A percentile compares a stretch with the other conserved stretches of the same genome.
Conservation (phyloP, 2,797 vertebrate genomes). For the Falco naumanni region DNA sequence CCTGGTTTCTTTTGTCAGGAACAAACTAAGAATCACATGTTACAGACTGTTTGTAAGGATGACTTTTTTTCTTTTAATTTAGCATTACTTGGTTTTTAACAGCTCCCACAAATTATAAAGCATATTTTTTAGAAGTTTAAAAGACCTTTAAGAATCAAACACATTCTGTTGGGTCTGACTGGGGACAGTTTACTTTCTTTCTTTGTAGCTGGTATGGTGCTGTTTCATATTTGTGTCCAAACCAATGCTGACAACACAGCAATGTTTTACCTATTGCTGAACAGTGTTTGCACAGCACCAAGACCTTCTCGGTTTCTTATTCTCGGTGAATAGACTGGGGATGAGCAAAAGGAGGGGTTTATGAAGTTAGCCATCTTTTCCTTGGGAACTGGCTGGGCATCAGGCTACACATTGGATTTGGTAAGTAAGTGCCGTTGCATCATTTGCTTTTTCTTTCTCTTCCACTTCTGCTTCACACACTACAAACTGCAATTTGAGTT, state of each 20-base stretch:
- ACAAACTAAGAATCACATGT: neutral
- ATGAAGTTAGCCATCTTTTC: neutral
- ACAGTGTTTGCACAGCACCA: neutral
- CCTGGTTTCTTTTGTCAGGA: neutral
- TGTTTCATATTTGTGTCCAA: neutral
- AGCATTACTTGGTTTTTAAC: neutral
- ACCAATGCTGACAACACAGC: rapidly evolving
- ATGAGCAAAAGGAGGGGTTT: neutral
- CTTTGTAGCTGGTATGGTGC: neutral
- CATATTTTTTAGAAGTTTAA: neutral
- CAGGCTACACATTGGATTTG: rapidly evolving
- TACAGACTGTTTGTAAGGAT: neutral
- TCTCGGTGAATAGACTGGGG: neutral
- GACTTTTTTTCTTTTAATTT: neutral
- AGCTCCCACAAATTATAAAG: neutral
- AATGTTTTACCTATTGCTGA: neutral
- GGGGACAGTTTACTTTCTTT: neutral
- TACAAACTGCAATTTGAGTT: neutral
- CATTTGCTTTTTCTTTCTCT: no score
- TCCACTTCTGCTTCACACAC: neutral
- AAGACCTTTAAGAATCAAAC: neutral
- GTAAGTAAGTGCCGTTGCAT: no score
- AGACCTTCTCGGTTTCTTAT: neutral
- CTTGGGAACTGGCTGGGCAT: neutral
- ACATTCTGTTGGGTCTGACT: neutral